phyloP scores from a whole-genome alignment of 2,113 vertebrate genomes.

The Scomber japonicus region DNA sequence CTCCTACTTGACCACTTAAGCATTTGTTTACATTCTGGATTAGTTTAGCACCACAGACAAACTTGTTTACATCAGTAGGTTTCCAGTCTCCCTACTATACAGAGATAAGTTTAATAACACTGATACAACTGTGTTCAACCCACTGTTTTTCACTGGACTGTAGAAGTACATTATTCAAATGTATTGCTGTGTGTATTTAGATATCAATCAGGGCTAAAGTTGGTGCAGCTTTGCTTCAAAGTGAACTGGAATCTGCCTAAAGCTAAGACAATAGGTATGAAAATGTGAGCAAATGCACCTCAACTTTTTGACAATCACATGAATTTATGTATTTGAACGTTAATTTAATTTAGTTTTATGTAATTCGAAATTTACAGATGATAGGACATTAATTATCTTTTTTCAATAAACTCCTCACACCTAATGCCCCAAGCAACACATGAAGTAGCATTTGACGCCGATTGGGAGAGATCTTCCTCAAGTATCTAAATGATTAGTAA shows the following conservation, averaged over 20 bases:
- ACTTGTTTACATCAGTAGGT: slow-evolving; percentile 73
- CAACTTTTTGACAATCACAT: slow-evolving; percentile 74
- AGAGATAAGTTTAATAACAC: slow-evolving; percentile 50
- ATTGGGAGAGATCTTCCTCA: slow-evolving; percentile 12
- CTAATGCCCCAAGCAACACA: slow-evolving; percentile 16
- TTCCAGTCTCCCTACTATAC: slow-evolving; percentile 55
- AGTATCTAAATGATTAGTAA: slow-evolving; percentile 5
- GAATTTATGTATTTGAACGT: slow-evolving; percentile 61
- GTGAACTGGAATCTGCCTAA: slow-evolving; percentile 37
- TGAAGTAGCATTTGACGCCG: slow-evolving; percentile 6
- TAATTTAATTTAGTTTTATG: slow-evolving; percentile 56
- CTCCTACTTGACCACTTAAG: slow-evolving; percentile 71
- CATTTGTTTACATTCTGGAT: slow-evolving; percentile 78
- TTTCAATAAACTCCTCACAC: slow-evolving; percentile 1
- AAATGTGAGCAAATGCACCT: slow-evolving; percentile 58
- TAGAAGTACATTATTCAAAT: slow-evolving; percentile 38
- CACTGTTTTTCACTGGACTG: slow-evolving; percentile 49
- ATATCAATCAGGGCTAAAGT: slow-evolving; percentile 57
- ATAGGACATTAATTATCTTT: slow-evolving; percentile 39
- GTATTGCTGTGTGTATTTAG: slow-evolving; percentile 50
- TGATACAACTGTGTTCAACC: slow-evolving; percentile 39
- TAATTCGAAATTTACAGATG: slow-evolving; percentile 54
- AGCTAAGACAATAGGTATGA: slow-evolving; percentile 33
- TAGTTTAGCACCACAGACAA: slow-evolving; percentile 61
- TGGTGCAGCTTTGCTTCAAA: slow-evolving; percentile 57